Conservation (phyloP, 2,888 invertebrate species). For the Iphiclides podalirius region DNA sequence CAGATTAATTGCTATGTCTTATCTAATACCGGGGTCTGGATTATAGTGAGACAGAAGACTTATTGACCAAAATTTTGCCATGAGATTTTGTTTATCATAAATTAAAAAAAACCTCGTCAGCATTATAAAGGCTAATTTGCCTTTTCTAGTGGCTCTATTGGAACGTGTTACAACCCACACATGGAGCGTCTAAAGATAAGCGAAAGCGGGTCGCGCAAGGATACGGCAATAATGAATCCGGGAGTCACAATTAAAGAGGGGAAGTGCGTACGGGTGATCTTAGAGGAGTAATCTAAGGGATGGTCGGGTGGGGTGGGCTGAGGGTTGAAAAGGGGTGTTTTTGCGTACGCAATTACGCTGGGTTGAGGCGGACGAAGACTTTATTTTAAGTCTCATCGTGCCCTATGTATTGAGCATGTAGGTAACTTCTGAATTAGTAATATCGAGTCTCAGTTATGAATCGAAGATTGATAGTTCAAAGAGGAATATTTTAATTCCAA, state of each 20-base stretch:
- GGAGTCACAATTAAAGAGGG: constrained; percentile 75
- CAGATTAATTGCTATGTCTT: no score
- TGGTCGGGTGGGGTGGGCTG: constrained; percentile 35
- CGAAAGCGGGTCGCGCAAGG: constrained; percentile 64
- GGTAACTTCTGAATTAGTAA: no score
- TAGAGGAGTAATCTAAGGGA: constrained; percentile 64
- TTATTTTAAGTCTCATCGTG: not conserved
- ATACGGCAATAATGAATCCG: constrained; percentile 74
- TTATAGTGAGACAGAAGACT: no score
- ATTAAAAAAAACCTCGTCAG: no score
- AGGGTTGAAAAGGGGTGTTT: constrained; percentile 33
- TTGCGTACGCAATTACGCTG: constrained; percentile 15
- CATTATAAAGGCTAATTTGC: no score
- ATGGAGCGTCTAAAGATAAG: constrained; percentile 63
- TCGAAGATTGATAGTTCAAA: no score
- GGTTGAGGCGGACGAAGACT: not conserved
- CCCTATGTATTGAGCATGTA: no score
- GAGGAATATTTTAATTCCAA: no score
- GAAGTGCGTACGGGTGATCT: constrained; percentile 74
- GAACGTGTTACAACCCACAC: constrained; percentile 31
- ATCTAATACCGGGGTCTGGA: no score
- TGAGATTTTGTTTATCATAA: no score
- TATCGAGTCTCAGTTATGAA: no score
- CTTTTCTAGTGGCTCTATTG: constrained; percentile 19
- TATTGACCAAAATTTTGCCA: no score